Evolutionary conservation across 2,797 vertebrate species (phyloP), one percentile per base, ranked within the genome.

Genomic region (Lepus oiostolus): DNA sequence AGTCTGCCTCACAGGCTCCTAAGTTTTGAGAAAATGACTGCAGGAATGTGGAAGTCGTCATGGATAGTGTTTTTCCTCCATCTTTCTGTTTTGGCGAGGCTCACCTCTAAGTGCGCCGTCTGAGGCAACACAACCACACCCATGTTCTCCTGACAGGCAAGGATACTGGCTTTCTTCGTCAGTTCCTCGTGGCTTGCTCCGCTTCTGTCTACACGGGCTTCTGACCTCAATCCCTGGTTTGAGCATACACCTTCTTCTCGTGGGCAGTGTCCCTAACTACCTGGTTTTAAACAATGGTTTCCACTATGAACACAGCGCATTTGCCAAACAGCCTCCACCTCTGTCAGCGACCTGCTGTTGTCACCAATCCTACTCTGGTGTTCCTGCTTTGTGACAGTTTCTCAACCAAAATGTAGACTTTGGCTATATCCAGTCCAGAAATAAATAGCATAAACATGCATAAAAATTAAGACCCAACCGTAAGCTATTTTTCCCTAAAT

Each of bases 1-100:
- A 52, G 88, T 22, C 38, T 90, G 38, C 10, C 84, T 95, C 26
- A 74, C 3, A 5, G 30, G 58, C 38, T 65, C 79, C n/a, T 76
- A 24, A 52, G 19, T 85, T 94, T 84, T 91, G 62, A 95, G 74
- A 85, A 94, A 94, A 72, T 65, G 58, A 96, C 12, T 81, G 24
- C 22, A 79, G 63, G 92, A 79, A 90, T 82, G 10, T 70, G 63
- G 79, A 92, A 89, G 35, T 89, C 26, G 80, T 65, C 82, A 62
- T 79, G 71, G 68, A 67, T 80, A 52, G 38, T 67, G 60, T 14
- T 90, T 62, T 75, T 90, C 13, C 54, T 68, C 28, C 50, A 83
- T 88, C 54, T 58, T 87, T 74, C 62, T n/a, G 52, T 80, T 84
- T 67, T 17, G 42, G 42, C 42, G 52, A 90, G 52, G 17, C 42